These are phyloP conservation scores for Notechis scutatus DNA, from an alignment of 2,113 vertebrate genomes.

Conservation along the genomic window DNA sequence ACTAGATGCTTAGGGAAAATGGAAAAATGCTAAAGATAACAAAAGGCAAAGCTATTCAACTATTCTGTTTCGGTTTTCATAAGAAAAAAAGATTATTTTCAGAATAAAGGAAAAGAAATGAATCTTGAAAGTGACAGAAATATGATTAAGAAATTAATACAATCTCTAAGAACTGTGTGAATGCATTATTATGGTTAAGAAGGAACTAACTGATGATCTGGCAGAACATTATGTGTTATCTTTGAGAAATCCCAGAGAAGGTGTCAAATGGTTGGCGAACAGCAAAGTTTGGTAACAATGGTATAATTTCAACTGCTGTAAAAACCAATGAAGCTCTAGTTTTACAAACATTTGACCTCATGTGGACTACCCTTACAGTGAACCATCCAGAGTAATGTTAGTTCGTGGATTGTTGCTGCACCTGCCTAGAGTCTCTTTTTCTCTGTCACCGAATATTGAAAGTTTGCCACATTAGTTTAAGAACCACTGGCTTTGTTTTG, in stretches of 20 bases:
- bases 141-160: background rate
- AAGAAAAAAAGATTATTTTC: background rate
- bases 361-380: background rate
- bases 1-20: background rate
- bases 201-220: background rate
- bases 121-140: background rate
- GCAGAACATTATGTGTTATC: background rate
- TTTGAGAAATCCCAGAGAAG: background rate
- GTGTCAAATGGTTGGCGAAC: background rate
- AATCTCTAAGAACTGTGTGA: background rate
- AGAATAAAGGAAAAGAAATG: background rate
- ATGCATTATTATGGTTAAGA: background rate
- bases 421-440: background rate
- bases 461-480: background rate
- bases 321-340: background rate
- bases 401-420: background rate
- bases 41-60: background rate
- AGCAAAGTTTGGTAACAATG: background rate
- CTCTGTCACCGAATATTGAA: background rate
- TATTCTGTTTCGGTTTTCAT: background rate
- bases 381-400: background rate
- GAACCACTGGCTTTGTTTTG: background rate
- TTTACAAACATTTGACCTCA: background rate
- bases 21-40: background rate
- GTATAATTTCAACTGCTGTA: background rate